These are phyloP conservation scores for Caenorhabditis afra DNA, from an alignment of 2,888 invertebrate genomes.

Conservation along the genomic window DNA sequence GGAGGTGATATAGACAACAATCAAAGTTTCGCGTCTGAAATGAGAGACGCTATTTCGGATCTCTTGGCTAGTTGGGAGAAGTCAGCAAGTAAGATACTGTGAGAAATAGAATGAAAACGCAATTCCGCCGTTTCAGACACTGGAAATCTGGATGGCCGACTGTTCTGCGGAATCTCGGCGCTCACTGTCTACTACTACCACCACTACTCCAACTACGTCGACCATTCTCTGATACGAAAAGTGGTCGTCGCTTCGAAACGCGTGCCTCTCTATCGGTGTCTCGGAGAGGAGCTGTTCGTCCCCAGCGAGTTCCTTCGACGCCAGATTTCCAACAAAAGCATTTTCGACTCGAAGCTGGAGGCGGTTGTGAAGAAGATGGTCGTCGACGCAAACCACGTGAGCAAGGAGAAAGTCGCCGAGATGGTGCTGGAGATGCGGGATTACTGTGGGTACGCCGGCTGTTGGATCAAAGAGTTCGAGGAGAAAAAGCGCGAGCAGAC, in stretches of 20 bases:
- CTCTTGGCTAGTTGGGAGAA: slow-evolving; percentile 19
- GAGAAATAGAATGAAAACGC: neutral
- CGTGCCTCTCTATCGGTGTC: slow-evolving; percentile 32
- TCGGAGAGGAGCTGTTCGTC: slow-evolving; percentile 27
- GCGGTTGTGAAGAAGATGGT: slow-evolving; percentile 2
- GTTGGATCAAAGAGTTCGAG: slow-evolving; percentile 19
- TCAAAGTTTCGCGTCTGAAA: slow-evolving; percentile 29
- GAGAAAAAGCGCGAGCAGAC: slow-evolving; percentile 8
- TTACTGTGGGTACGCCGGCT: slow-evolving; percentile 17
- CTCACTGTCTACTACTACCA: slow-evolving; percentile 71
- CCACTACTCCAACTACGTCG: slow-evolving; percentile 62
- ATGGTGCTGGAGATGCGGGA: slow-evolving; percentile 22
- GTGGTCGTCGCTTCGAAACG: slow-evolving; percentile 65
- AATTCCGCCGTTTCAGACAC: too few species aligned
- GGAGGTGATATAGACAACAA: slow-evolving; percentile 38
- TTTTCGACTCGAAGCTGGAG: slow-evolving; percentile 14
- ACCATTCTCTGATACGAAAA: slow-evolving; percentile 60
- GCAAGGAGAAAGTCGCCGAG: neutral
- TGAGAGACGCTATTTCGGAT: slow-evolving; percentile 16
- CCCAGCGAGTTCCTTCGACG: slow-evolving; percentile 29
- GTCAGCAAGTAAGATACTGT: neutral
- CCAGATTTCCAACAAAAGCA: slow-evolving; percentile 19
- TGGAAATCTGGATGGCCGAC: neutral
- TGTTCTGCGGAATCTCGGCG: slow-evolving; percentile 53
- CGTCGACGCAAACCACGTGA: neutral